phyloP scores from a whole-genome alignment of 2,888 invertebrate genomes.

The Acanthosepion pharaonis region DNA sequence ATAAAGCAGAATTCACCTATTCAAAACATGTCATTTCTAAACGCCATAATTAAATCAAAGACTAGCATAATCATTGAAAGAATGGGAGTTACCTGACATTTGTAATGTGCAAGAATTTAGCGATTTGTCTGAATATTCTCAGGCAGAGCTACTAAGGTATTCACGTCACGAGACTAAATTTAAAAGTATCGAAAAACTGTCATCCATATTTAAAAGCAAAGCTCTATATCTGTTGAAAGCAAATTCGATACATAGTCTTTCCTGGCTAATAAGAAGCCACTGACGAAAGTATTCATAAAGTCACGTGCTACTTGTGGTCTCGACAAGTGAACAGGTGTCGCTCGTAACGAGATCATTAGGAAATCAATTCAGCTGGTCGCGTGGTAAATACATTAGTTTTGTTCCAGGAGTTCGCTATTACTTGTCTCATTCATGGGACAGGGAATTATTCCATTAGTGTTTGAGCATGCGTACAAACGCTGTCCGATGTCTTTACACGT shows the following conservation, averaged over 20 bases:
- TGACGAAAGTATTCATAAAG: not conserved
- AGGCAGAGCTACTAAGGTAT: no score
- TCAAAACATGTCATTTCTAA: no score
- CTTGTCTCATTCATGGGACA: not conserved
- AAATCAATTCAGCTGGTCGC: not conserved
- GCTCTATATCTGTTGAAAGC: not conserved
- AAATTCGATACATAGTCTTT: not conserved
- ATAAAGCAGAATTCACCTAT: no score
- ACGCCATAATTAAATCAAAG: no score
- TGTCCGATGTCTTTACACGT: not conserved
- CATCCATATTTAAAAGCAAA: not conserved
- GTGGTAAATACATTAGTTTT: slow-evolving; percentile 33
- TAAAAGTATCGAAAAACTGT: no score
- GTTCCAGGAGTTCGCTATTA: not conserved
- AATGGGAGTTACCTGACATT: no score
- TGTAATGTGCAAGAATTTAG: no score
- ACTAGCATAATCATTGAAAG: no score
- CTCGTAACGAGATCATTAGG: slow-evolving; percentile 5
- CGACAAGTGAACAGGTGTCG: not conserved
- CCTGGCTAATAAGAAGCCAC: not conserved
- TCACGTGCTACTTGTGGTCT: not conserved
- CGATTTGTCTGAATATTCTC: no score
- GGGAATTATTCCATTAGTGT: not conserved
- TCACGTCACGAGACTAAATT: no score
- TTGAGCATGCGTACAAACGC: not conserved